Evolutionary conservation across 2,888 invertebrate species (phyloP).

Genomic region (Xestia c-nigrum): DNA sequence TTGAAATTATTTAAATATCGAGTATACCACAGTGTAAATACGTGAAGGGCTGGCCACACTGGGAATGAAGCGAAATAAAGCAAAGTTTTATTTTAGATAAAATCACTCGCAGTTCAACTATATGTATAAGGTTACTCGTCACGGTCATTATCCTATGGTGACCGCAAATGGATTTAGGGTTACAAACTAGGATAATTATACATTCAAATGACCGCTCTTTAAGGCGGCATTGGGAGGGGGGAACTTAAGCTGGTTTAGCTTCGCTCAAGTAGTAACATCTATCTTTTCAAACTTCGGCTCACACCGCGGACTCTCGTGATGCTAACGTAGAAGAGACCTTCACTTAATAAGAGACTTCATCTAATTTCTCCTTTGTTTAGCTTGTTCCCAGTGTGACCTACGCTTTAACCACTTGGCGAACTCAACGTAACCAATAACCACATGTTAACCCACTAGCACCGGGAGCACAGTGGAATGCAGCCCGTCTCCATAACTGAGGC

Average conservation of each 20-base stretch:
- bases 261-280: neutral
- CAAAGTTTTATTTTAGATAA: no score
- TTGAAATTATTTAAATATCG: conserved; percentile 56
- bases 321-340: neutral
- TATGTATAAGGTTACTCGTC: no score
- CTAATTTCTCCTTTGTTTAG: neutral
- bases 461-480: conserved; percentile 41
- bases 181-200: no score
- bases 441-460: conserved; percentile 48
- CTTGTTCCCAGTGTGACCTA: neutral
- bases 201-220: no score
- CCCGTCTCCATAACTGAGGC: conserved; percentile 39
- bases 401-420: conserved; percentile 31
- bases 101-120: no score
- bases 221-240: no score
- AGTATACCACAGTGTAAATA: conserved; percentile 45
- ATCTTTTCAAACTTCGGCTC: neutral
- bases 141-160: no score
- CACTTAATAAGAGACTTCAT: no score
- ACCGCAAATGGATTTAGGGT: no score
- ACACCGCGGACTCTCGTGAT: neutral
- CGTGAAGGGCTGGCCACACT: conserved; percentile 4
- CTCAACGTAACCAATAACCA: conserved; percentile 43
- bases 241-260: neutral
- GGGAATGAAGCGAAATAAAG: neutral